Evolutionary conservation across 2,113 vertebrate species (phyloP).

Genomic region (Tenebrosternarchus preto): DNA sequence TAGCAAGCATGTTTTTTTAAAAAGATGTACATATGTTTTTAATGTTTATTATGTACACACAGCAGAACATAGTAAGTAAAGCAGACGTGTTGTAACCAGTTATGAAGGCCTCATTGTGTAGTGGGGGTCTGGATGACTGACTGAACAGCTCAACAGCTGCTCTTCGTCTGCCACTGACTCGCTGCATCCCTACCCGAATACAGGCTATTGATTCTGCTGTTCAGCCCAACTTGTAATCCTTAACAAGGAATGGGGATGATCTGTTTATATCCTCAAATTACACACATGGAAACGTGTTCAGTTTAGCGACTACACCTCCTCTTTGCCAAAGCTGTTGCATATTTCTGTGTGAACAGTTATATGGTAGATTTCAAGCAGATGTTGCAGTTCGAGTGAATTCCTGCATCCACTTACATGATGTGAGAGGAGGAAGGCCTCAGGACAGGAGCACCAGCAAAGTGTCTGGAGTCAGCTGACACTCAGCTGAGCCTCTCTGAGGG

Average conservation of each 20-base stretch:
- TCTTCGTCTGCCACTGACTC: not conserved
- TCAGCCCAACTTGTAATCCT: not conserved
- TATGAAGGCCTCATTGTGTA: slow-evolving; percentile 7
- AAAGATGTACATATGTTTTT: not conserved
- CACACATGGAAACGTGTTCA: not conserved
- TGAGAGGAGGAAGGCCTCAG: not conserved
- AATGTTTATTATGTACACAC: not conserved
- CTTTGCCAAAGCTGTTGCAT: not conserved
- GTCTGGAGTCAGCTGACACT: not conserved
- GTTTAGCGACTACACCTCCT: not conserved
- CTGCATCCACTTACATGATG: not conserved
- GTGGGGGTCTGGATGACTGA: slow-evolving; percentile 1
- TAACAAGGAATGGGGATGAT: slow-evolving; percentile 8
- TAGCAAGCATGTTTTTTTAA: no score
- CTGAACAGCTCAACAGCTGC: slow-evolving; percentile 10
- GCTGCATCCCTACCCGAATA: not conserved
- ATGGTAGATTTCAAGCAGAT: slow-evolving; percentile 32
- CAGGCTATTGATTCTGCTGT: slow-evolving; percentile 15
- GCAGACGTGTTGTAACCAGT: not conserved
- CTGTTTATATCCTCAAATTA: slow-evolving; percentile 27
- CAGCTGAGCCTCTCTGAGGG: not conserved
- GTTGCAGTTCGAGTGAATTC: slow-evolving; percentile 21
- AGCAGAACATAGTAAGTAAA: not conserved
- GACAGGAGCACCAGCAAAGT: not conserved
- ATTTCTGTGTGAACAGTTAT: slow-evolving; percentile 16